Evolutionary conservation across 2,888 invertebrate genomes (phyloP).

Genomic region (Eupeodes latifasciatus): DNA sequence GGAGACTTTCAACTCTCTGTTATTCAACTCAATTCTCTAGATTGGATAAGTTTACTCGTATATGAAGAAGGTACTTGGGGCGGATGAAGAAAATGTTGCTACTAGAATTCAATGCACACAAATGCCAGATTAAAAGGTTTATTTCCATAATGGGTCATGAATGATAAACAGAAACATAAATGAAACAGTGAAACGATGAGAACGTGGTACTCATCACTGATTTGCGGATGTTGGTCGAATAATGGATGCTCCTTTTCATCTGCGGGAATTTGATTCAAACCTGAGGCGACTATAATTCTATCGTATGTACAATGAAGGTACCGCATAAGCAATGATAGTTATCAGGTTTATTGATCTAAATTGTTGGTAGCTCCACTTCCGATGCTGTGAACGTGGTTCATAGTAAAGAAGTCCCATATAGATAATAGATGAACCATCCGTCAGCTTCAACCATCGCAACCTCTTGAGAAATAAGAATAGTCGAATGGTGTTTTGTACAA

Average conservation of each 20-base stretch:
- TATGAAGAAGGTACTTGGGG: conserved; percentile 9
- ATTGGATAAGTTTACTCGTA: background rate
- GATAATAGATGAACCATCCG: too few species aligned
- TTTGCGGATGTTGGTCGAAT: conserved; percentile 68
- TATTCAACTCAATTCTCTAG: background rate
- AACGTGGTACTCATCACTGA: conserved; percentile 74
- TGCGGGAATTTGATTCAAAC: background rate
- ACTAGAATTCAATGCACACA: conserved; percentile 76
- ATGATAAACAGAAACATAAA: conserved; percentile 72
- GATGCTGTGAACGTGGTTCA: conserved; percentile 21
- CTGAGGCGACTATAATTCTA: conserved; percentile 9
- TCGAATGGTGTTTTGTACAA: too few species aligned
- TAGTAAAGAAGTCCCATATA: background rate
- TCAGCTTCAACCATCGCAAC: too few species aligned
- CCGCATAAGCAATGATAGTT: background rate
- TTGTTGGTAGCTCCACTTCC: conserved; percentile 28
- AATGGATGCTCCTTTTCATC: conserved; percentile 60
- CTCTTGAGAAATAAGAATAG: too few species aligned
- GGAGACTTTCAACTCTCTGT: background rate
- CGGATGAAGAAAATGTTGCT: conserved; percentile 72
- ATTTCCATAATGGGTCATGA: conserved; percentile 69
- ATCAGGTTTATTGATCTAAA: conserved; percentile 24
- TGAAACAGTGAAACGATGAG: conserved; percentile 64
- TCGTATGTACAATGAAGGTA: background rate
- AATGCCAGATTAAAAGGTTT: conserved; percentile 69